Percentiles rank a stretch among this genome's conserved stretches.
Evolutionary conservation across 2,797 vertebrate species (phyloP).

Genomic region (Poecilia gillii): DNA sequence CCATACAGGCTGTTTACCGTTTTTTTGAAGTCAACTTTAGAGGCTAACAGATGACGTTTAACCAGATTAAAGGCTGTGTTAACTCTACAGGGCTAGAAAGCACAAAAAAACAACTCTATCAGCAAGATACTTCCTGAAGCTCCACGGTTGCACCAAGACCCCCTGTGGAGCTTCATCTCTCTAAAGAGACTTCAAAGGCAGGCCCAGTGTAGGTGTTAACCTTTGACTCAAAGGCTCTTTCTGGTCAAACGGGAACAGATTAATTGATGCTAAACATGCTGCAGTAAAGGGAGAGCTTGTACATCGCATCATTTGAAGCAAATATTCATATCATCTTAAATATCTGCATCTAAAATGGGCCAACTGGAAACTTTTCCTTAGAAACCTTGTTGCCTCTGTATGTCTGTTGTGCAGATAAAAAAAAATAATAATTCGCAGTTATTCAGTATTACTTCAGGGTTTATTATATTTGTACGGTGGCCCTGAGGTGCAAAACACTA

Average conservation of each 20-base stretch:
- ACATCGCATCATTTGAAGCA: background rate
- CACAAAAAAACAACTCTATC: constrained; percentile 47
- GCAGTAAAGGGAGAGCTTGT: constrained; percentile 40
- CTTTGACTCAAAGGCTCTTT: constrained; percentile 76
- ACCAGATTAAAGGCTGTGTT: constrained; percentile 31
- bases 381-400: background rate
- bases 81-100: constrained; percentile 41
- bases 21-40: constrained; percentile 37
- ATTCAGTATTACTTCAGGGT: background rate
- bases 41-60: constrained; percentile 34
- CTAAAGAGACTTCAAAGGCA: constrained; percentile 80
- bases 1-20: constrained; percentile 21
- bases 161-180: constrained; percentile 61
- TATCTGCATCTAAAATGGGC: background rate
- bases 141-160: constrained; percentile 55
- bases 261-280: constrained; percentile 58
- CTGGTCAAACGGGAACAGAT: constrained; percentile 45
- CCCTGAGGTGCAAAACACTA: no score
- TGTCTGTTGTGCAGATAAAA: background rate
- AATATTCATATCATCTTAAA: background rate
- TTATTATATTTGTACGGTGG: no score
- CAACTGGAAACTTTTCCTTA: background rate
- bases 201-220: constrained; percentile 72
- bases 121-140: constrained; percentile 59
- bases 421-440: background rate